Evolutionary conservation across 2,113 vertebrate genomes (phyloP).

Genomic region (Daubentonia madagascariensis): DNA sequence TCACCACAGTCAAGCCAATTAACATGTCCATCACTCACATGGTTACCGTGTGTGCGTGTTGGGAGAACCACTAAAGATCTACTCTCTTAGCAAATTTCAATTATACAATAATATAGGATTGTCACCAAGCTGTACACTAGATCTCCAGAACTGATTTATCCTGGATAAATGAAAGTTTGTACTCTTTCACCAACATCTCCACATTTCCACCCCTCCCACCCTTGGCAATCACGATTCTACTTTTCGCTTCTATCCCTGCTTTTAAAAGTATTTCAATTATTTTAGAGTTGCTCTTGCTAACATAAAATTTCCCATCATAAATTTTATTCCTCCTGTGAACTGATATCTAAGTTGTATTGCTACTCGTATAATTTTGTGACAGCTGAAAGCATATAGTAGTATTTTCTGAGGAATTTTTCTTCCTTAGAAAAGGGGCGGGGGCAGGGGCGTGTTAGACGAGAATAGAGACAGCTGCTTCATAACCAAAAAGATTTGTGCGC

Average conservation of each 20-base stretch:
- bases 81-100: neutral
- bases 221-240: neutral
- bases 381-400: neutral
- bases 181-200: neutral
- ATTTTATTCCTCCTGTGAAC: neutral
- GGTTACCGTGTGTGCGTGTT: neutral
- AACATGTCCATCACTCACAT: neutral
- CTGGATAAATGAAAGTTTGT: neutral
- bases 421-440: neutral
- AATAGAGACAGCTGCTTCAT: neutral
- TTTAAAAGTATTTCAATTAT: neutral
- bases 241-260: neutral
- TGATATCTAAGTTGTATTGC: neutral
- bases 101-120: neutral
- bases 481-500: neutral
- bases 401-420: neutral
- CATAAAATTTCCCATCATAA: neutral
- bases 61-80: too few species aligned
- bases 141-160: neutral
- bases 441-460: too few species aligned
- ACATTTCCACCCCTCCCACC: neutral
- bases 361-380: neutral
- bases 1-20: neutral
- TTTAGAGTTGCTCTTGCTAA: neutral
- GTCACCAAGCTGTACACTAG: accelerated